These are phyloP conservation scores for Tetragonisca angustula DNA, from an alignment of 2,888 invertebrate genomes.

Conservation along the genomic window DNA sequence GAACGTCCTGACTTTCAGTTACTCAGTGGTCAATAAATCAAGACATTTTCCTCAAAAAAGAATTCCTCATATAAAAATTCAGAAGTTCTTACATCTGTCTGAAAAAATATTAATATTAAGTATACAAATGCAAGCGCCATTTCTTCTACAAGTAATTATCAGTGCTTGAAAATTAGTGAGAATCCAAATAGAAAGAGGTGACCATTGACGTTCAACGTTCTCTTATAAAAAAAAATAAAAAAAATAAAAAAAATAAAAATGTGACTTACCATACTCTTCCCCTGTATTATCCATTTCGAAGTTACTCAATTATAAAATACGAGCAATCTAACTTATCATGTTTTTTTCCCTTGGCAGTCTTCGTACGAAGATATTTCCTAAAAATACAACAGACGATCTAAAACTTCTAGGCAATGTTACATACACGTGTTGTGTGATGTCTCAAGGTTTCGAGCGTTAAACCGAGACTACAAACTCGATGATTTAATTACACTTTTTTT, in stretches of 20 bases:
- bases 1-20: background rate
- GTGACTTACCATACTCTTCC: too few relatives aligned
- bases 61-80: too few relatives aligned
- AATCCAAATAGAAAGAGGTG: too few relatives aligned
- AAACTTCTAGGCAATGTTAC: background rate
- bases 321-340: too few relatives aligned
- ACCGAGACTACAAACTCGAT: background rate
- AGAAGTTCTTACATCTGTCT: too few relatives aligned
- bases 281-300: background rate
- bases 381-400: background rate
- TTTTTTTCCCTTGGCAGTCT: background rate
- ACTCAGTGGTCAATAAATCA: background rate
- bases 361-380: background rate
- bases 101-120: too few relatives aligned
- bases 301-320: background rate
- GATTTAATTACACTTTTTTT: background rate
- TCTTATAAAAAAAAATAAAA: too few relatives aligned
- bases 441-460: background rate
- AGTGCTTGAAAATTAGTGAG: too few relatives aligned
- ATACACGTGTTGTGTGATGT: background rate
- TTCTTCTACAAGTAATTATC: too few relatives aligned
- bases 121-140: too few relatives aligned
- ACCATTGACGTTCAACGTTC: too few relatives aligned
- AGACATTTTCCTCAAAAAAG: background rate
- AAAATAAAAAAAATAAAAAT: too few relatives aligned